Evolutionary conservation across 2,797 vertebrate genomes (phyloP), one percentile per base, ranked within the genome.

Genomic region (Eupleurogrammus muticus): DNA sequence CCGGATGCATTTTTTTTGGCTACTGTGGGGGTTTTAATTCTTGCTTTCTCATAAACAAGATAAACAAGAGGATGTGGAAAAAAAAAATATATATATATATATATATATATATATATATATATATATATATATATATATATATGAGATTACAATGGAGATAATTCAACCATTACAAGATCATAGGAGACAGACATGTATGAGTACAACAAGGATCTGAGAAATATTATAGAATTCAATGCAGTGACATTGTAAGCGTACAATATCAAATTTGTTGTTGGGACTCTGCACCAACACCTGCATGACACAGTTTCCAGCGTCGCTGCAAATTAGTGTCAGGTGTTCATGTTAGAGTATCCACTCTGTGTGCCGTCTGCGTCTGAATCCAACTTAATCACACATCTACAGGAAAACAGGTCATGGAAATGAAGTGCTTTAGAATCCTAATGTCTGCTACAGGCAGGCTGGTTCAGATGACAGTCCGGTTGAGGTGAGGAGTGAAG

Each of bases 381-480:
- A 42, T 32, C 13, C 20, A 36, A 52, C 16, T 58, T 42, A 49
- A 23, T 36, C 9, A 38, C 46, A 60, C 53, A n/a, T 64, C 14
- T 6, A 46, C 3, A 53, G 14, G 32, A 23, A 68, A 51, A 47
- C 21, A 66, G 36, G 16, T 63, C 13, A 48, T 51, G 36, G 35
- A n/a, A 61, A 44, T 14, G 42, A 58, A 71, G 62, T 58, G 66
- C 62, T 79, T 61, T 61, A 32, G 48, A 38, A 79, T 79, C 35
- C 24, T 32, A 12, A 74, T 42, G 53, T 73, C 67, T 73, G 40
- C 54, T 71, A 51, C 50, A 71, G 66, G 35, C 24, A 38, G 71
- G 71, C 61, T 51, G 68, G 76, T 58, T 93, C 81, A 59, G 76
- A 68, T 91, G 82, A 85, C 75, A 76, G 67, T 74, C 78, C 79